Evolutionary conservation across 2,888 invertebrate species (phyloP).

Genomic region (Synanthedon andrenaeformis): DNA sequence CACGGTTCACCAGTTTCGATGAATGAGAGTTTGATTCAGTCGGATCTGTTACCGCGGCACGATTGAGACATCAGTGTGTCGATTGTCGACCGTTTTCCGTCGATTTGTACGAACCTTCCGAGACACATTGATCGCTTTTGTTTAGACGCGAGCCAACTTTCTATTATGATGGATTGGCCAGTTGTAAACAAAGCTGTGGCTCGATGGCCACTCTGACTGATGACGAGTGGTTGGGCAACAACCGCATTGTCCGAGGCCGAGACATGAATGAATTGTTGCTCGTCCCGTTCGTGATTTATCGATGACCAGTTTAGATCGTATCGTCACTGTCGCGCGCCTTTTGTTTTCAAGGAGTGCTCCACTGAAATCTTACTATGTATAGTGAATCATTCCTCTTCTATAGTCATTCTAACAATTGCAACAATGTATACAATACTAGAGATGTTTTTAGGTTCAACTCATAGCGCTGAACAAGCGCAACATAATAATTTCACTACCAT

Average conservation of each 20-base stretch:
- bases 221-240: background rate
- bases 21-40: slow-evolving; percentile 14
- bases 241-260: slow-evolving; percentile 6
- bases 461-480: too few species aligned
- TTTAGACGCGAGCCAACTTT: background rate
- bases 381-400: background rate
- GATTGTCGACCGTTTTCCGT: background rate
- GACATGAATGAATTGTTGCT: slow-evolving; percentile 25
- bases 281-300: slow-evolving; percentile 18
- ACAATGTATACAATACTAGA: too few species aligned
- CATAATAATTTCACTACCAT: background rate
- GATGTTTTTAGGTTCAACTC: too few species aligned
- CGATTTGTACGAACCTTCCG: background rate
- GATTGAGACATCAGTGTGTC: slow-evolving; percentile 23
- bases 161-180: background rate
- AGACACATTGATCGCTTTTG: background rate
- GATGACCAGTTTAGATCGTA: slow-evolving; percentile 2
- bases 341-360: background rate
- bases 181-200: background rate
- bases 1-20: slow-evolving; percentile 25
- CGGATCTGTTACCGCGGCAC: slow-evolving; percentile 9
- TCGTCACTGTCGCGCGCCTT: background rate
- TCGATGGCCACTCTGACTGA: background rate
- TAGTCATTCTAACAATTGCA: background rate
- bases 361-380: background rate